Percentiles rank a stretch among this genome's conserved stretches.
These are phyloP conservation scores for Drosophila yooni DNA, from an alignment of 2,888 invertebrate genomes.

Conservation along the genomic window DNA sequence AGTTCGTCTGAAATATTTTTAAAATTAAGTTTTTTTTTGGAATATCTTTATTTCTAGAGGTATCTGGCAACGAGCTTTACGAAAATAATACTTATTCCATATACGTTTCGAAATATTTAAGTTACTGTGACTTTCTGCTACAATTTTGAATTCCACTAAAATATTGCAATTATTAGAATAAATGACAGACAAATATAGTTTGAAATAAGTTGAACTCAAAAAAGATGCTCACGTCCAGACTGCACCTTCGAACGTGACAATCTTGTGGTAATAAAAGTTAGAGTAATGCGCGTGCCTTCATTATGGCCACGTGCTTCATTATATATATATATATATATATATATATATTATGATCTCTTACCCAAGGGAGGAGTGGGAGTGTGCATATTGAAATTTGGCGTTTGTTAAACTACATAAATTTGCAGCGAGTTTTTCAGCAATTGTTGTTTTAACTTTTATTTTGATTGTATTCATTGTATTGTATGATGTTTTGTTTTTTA, in stretches of 20 bases:
- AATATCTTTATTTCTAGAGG: no score
- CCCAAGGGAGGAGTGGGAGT: constrained; percentile 2
- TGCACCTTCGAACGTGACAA: constrained; percentile 39
- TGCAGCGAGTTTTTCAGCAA: background rate
- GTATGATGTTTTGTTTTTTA: constrained; percentile 67
- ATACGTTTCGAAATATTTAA: background rate
- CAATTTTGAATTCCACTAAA: no score
- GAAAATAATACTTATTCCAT: background rate
- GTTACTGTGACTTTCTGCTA: background rate
- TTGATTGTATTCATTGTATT: constrained; percentile 31
- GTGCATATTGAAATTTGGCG: constrained; percentile 60
- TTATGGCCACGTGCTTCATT: constrained; percentile 40
- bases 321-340: background rate
- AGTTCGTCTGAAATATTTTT: no score
- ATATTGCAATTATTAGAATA: background rate
- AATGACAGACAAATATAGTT: background rate
- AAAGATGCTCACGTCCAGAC: background rate
- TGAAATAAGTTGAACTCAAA: background rate
- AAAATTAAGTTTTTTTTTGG: no score
- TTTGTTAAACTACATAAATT: constrained; percentile 61
- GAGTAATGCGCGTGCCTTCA: constrained; percentile 21
- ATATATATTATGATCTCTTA: constrained; percentile 14
- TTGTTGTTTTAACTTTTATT: constrained; percentile 13
- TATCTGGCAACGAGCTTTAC: no score
- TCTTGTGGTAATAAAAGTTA: constrained; percentile 20